phyloP scores from a whole-genome alignment of 2,888 invertebrate species.

The Hybos culiciformis region DNA sequence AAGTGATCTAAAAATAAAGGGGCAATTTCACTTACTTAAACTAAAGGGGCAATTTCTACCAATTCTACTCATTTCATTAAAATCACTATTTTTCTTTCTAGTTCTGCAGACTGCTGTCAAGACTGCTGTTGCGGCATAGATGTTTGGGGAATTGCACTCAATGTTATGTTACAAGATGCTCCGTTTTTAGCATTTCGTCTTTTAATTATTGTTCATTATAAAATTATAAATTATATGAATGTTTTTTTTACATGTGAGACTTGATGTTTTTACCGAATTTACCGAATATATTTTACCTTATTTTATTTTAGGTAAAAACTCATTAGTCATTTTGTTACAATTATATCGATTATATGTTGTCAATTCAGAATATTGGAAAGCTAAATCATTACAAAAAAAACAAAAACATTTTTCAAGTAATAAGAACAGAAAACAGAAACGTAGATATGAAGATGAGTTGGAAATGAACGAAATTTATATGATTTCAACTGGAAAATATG shows the following conservation, averaged over 20 bases:
- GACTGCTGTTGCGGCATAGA: conserved; percentile 76
- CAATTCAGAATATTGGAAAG: conserved; percentile 49
- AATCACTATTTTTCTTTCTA: conserved; percentile 7
- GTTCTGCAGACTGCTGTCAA: conserved; percentile 35
- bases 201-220: conserved; percentile 73
- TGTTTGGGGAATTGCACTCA: conserved; percentile 77
- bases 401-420: conserved; percentile 20
- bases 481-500: conserved; percentile 35
- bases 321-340: conserved; percentile 74
- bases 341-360: conserved; percentile 72
- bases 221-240: conserved; percentile 87
- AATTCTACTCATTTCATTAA: background rate
- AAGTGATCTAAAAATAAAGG: conserved; percentile 9
- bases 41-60: background rate
- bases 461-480: conserved; percentile 40
- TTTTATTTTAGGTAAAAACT: conserved; percentile 47
- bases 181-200: conserved; percentile 78
- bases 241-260: conserved; percentile 91
- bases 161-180: conserved; percentile 74
- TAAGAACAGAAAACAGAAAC: conserved; percentile 16
- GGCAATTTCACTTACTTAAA: background rate
- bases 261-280: conserved; percentile 41
- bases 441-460: conserved; percentile 25
- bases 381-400: conserved; percentile 27
- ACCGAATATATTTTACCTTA: conserved; percentile 39